Percentiles rank a stretch among this genome's conserved stretches.
phyloP scores from a whole-genome alignment of 2,888 invertebrate species.

The Trissoscelio sp. region DNA sequence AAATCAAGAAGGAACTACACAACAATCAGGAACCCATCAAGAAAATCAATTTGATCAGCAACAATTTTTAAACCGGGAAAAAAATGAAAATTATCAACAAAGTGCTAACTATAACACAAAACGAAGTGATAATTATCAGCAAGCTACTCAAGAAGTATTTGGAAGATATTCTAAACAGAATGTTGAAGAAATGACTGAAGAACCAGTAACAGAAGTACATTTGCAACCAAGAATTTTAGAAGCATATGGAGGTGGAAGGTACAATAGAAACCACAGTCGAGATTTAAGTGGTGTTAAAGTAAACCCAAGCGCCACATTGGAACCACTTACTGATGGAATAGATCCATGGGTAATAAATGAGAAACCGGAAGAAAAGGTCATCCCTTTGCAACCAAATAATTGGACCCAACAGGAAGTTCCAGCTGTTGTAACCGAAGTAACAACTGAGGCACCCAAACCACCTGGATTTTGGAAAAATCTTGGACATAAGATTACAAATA shows the following conservation, averaged over 20 bases:
- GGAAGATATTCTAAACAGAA: neutral
- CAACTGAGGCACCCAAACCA: conserved; percentile 73
- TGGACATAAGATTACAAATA: conserved; percentile 84
- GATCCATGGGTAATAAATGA: conserved; percentile 77
- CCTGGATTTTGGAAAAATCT: conserved; percentile 86
- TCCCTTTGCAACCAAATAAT: conserved; percentile 54
- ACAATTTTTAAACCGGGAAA: neutral
- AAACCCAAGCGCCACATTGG: conserved; percentile 76
- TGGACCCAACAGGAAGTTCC: conserved; percentile 25
- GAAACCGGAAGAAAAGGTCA: conserved; percentile 66
- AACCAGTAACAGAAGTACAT: conserved; percentile 21
- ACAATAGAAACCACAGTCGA: conserved; percentile 69
- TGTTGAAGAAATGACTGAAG: neutral
- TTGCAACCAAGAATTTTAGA: conserved; percentile 75
- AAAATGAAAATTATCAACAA: neutral
- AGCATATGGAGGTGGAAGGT: conserved; percentile 76
- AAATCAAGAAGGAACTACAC: neutral
- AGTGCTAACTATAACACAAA: neutral
- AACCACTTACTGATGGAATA: conserved; percentile 65
- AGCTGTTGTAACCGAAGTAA: conserved; percentile 52
- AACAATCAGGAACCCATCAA: neutral
- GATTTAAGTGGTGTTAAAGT: conserved; percentile 70
- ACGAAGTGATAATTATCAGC: conserved; percentile 14
- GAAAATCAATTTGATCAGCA: neutral
- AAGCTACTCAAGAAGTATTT: conserved; percentile 4